phyloP scores from a whole-genome alignment of 35 echinoderm and acorn worm genomes.

The Amphiura filiformis region DNA sequence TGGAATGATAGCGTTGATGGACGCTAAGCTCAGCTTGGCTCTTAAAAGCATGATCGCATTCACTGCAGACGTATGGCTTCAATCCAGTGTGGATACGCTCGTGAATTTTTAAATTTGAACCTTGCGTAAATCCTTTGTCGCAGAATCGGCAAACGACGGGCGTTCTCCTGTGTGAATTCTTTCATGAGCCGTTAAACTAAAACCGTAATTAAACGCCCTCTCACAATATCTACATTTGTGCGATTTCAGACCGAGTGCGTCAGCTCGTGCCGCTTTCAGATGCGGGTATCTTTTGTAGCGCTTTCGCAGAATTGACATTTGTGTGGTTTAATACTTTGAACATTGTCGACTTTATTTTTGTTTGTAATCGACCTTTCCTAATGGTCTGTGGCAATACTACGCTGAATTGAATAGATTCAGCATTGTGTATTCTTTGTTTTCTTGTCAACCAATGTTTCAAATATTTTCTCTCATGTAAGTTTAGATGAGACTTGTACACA shows the following conservation, averaged over 20 bases:
- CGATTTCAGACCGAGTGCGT: conserved; percentile 14
- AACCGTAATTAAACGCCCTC: not conserved
- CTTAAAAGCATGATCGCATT: not conserved
- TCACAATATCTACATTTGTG: conserved; percentile 15
- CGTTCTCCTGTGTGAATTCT: conserved; percentile 8
- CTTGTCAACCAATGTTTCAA: not conserved
- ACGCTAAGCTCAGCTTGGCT: not conserved
- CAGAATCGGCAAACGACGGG: not conserved
- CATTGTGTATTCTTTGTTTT: too few relatives aligned
- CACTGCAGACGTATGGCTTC: conserved; percentile 8
- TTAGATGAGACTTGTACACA: not conserved
- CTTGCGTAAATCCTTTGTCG: not conserved
- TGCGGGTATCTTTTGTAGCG: not conserved
- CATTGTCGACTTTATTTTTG: too few relatives aligned
- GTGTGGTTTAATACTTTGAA: conserved; percentile 7
- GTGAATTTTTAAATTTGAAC: not conserved
- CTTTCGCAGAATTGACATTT: conserved; percentile 27
- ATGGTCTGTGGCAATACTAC: too few relatives aligned
- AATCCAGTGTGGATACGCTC: conserved; percentile 17
- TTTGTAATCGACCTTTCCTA: too few relatives aligned
- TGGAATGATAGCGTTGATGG: not conserved
- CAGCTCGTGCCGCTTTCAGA: not conserved
- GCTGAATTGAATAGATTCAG: too few relatives aligned
- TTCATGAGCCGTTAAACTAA: not conserved
- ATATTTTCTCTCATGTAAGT: not conserved